These are phyloP conservation scores for Eristalis pertinax DNA, from an alignment of 2,888 invertebrate genomes.

Conservation along the genomic window DNA sequence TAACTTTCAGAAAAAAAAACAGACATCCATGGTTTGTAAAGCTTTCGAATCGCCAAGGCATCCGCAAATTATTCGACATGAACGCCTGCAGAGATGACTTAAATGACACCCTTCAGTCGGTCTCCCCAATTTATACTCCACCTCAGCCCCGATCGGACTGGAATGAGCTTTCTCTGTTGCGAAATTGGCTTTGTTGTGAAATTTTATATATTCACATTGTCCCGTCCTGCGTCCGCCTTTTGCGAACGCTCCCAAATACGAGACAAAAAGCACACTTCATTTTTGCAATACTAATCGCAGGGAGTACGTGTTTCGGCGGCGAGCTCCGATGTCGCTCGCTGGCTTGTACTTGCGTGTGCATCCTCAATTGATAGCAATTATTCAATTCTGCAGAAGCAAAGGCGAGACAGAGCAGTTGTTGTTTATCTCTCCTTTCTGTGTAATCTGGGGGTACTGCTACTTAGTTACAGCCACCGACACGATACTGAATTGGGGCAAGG, in stretches of 20 bases:
- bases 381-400: conserved; percentile 39
- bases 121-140: not conserved
- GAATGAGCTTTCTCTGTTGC: not conserved
- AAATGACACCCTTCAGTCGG: not conserved
- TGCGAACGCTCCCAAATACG: not conserved
- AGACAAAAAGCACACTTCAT: not conserved
- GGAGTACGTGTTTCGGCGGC: not conserved
- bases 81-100: not conserved
- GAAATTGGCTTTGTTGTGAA: not conserved
- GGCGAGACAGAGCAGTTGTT: not conserved
- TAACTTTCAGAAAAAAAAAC: not conserved
- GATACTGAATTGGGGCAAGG: conserved; percentile 19
- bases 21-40: not conserved
- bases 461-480: not conserved
- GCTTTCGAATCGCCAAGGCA: not conserved
- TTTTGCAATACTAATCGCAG: conserved; percentile 2
- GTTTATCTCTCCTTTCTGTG: conserved; percentile 4
- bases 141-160: not conserved
- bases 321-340: not conserved
- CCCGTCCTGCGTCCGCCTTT: not conserved
- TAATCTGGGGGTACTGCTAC: conserved; percentile 1
- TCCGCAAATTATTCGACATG: not conserved
- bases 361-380: conserved; percentile 62
- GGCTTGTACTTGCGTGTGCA: conserved; percentile 36
- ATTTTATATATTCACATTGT: not conserved